Base-by-base conservation (phyloP, 35 echinoderm and acorn worm genomes). In the Anneissia japonica region DNA sequence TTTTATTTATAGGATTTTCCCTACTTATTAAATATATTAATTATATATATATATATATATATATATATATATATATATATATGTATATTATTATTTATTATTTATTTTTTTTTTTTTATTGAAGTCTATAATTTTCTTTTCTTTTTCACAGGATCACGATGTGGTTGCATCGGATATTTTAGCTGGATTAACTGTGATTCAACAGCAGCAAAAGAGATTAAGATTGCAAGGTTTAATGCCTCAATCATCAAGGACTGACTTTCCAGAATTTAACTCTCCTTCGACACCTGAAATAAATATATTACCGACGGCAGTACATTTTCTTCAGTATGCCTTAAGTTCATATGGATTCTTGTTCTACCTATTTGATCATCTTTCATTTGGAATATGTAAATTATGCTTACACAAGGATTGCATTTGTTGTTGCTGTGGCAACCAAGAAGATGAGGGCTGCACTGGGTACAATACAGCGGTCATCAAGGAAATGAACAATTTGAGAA, bases 91-190 rank as follows among this genome's bases (percentile, higher is more conserved):
- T n/a, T n/a, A n/a, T n/a, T n/a, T n/a, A n/a, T n/a, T n/a, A n/a
- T n/a, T n/a, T n/a, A n/a, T n/a, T n/a, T n/a, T n/a, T n/a, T n/a
- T n/a, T n/a, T n/a, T n/a, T n/a, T n/a, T n/a, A n/a, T n/a, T n/a
- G n/a, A n/a, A n/a, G n/a, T n/a, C n/a, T n/a, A n/a, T n/a, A n/a
- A n/a, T n/a, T n/a, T n/a, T n/a, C n/a, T 39, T 46, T 31, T 43
- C 16, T 40, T 30, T 7, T 84, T 77, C 81, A 3, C 84, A 97
- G 95, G 88, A 84, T 21, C 35, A 90, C 28, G 91, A 97, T 37
- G 76, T 93, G 7, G 95, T 97, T 29, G 80, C 88, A 26, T 97
- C 95, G 37, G 95, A 97, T 46, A 87, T 97, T 40, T 88, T 86
- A 29, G 95, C 95, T 16, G 95, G 95, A 0, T 81, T 97, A 21